Evolutionary conservation across 2,113 vertebrate species (phyloP), one percentile per base, ranked within the genome.

Genomic region (Sarotherodon lohbergeri): DNA sequence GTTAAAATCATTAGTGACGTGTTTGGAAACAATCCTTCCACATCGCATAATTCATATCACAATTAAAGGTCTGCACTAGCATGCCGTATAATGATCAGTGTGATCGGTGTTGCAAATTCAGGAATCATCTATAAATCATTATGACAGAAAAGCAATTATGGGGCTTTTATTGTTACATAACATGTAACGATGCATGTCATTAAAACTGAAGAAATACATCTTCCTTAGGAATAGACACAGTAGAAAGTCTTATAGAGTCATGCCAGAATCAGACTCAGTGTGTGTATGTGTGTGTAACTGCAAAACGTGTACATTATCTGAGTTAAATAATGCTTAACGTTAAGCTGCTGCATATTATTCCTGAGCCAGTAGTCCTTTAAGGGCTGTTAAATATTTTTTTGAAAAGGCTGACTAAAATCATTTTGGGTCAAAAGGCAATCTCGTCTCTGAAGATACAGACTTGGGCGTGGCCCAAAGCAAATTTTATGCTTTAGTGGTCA

Each of bases 401-500:
- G 86, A 83, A 87, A 85, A 92, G 85, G 52, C 84, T 48, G 88
- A 92, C 85, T 86, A 68, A 92, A 93, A 91, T 86, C 66, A 88
- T 92, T 90, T 90, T 86, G 81, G 91, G 89, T 94, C 90, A 92
- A 91, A 92, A 63, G 82, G 54, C 82, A 92, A 81, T 87, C 24
- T 88, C 32, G 54, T 87, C 83, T 90, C 80, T 76, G 88, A 82
- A 93, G 81, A 87, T 56, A 59, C 17, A 85, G 27, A 86, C 82
- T 81, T 14, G 76, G 76, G 73, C 16, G 19, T 80, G 29, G 86
- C 91, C 83, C 80, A 84, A 82, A 91, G 92, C 84, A n/a, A 7
- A 82, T 92, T 89, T 92, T 88, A 88, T 93, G 91, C 90, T 90
- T 84, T 81, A 41, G 84, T 93, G 89, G 90, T 90, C 88, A 91